Percentiles rank a stretch among this genome's conserved stretches.
Evolutionary conservation across 2,113 vertebrate genomes (phyloP).

Genomic region (Typhlomys cinereus): DNA sequence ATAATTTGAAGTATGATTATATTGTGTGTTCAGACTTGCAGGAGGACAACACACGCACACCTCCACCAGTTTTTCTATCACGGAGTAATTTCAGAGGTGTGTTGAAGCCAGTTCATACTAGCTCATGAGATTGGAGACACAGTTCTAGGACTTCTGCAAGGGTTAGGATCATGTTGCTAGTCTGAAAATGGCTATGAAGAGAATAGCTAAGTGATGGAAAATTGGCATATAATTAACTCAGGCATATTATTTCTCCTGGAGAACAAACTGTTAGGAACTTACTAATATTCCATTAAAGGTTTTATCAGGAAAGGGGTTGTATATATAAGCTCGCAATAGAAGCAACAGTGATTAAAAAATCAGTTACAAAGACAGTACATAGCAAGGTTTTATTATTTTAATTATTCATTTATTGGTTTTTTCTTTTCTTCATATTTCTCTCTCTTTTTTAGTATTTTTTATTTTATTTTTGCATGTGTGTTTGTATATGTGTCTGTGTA

Average conservation of each 20-base stretch:
- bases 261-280: conserved; percentile 9
- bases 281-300: background rate
- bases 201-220: background rate
- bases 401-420: too few species aligned
- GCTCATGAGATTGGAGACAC: background rate
- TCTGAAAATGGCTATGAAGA: background rate
- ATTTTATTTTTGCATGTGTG: too few species aligned
- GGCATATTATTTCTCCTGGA: background rate
- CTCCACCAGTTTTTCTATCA: background rate
- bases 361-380: background rate
- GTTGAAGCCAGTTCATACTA: background rate
- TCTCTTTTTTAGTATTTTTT: too few species aligned
- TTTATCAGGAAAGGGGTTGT: background rate
- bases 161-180: background rate
- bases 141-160: conserved; percentile 14
- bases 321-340: background rate
- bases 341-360: background rate
- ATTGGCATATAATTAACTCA: too few species aligned
- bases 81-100: background rate
- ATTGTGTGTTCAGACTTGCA: background rate
- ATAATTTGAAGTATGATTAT: background rate
- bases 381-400: too few species aligned
- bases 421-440: too few species aligned
- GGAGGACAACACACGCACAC: background rate
- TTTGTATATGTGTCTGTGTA: too few species aligned